Base-by-base conservation (phyloP, 2,797 vertebrate genomes). In the Alfaro cultratus region DNA sequence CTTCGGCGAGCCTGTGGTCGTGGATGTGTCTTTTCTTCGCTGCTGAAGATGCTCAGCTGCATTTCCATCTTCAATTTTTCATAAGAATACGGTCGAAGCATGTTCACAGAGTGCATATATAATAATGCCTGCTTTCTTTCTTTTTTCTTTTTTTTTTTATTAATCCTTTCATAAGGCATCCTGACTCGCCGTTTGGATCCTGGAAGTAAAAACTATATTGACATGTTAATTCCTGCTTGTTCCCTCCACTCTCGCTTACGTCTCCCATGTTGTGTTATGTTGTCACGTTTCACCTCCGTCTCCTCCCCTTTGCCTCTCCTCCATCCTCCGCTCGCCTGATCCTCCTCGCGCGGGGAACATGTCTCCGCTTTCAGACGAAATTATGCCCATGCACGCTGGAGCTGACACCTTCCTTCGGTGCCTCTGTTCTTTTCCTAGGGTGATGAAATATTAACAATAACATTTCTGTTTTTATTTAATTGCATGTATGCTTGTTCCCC, bases 401-500 rank as follows among this genome's bases (percentile, higher is more conserved):
- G 81, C 81, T 85, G 77, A 80, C 82, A 83, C 86, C 57, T 68
- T 86, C 79, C 80, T 82, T 75, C 74, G 49, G 74, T 79, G 13
- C 46, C 76, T 55, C 60, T 11, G 79, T 85, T 88, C 85, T 57
- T 91, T 82, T 77, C 75, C 84, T 83, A 1, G 15, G 72, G 2
- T 83, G 77, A 92, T 94, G 77, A 94, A 95, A 94, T 93, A 95
- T 95, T 94, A 79, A 95, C 88, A 76, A 70, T 49, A 76, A 89
- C 89, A 89, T 92, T 88, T 93, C 88, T 91, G 90, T 87, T 93
- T 78, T 80, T 83, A 53, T 90, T 91, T 94, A 92, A 94, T 93
- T 94, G 90, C 87, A 86, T 91, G 89, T 91, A 85, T 93, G 89
- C 89, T 92, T 81, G 72, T 31, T 46, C 53, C 81, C 72, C 18